phyloP scores from a whole-genome alignment of 1,140 invertebrate genomes.

The Melitaea cinxia region DNA sequence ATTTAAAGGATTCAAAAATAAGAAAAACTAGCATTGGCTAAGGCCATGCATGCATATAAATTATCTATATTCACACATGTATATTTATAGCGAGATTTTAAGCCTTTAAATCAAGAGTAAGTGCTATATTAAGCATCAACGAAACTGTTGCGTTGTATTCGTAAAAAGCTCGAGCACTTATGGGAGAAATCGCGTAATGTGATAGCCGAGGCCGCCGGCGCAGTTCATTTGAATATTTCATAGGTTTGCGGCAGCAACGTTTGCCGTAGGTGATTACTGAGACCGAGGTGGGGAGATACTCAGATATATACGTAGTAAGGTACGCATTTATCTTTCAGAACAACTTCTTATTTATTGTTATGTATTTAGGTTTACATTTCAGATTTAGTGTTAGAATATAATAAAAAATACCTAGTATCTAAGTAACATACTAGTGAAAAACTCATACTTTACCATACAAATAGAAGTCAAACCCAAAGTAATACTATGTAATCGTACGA shows the following conservation, averaged over 20 bases:
- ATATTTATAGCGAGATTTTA: not conserved
- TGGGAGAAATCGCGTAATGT: slow-evolving; percentile 51
- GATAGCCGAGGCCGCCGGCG: slow-evolving; percentile 48
- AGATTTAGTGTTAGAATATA: too few relatives aligned
- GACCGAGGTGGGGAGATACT: slow-evolving; percentile 23
- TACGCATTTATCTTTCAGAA: slow-evolving; percentile 28
- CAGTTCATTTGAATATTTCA: slow-evolving; percentile 62
- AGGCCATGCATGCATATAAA: too few relatives aligned
- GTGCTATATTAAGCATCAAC: not conserved
- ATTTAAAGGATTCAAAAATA: too few relatives aligned
- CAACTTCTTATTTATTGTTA: slow-evolving; percentile 12
- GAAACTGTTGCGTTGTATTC: slow-evolving; percentile 27
- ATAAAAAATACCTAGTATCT: too few relatives aligned
- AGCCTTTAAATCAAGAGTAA: slow-evolving; percentile 5
- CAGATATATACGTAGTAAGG: slow-evolving; percentile 26
- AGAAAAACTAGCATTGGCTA: too few relatives aligned
- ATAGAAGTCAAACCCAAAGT: too few relatives aligned
- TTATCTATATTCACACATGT: not conserved
- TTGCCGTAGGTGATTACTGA: slow-evolving; percentile 48
- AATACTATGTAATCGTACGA: too few relatives aligned
- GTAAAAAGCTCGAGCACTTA: slow-evolving; percentile 30
- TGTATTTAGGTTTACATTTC: too few relatives aligned
- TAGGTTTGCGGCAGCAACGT: slow-evolving; percentile 44
- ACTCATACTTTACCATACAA: too few relatives aligned
- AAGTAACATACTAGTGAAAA: too few relatives aligned